Evolutionary conservation across 2,113 vertebrate genomes (phyloP).

Genomic region (Chascanopsetta lugubris): DNA sequence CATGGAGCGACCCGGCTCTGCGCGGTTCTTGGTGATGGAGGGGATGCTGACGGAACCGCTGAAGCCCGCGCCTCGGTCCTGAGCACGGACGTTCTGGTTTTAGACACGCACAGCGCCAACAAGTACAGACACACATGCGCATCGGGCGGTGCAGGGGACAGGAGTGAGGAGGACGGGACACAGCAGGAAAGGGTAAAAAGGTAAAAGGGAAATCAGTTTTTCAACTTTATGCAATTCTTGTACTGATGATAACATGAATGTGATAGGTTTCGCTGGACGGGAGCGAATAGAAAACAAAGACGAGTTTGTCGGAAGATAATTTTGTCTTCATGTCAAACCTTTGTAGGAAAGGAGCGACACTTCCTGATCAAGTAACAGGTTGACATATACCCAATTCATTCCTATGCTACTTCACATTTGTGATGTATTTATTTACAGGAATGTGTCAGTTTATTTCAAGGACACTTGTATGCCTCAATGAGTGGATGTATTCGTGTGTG

Average conservation of each 20-base stretch:
- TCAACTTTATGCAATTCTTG: no score
- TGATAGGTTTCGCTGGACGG: no score
- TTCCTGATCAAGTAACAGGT: background rate
- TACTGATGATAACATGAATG: no score
- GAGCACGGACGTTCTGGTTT: constrained; percentile 90
- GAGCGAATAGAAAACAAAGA: no score
- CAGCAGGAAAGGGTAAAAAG: no score
- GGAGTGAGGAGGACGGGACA: constrained; percentile 53
- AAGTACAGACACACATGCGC: constrained; percentile 11
- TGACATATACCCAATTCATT: background rate
- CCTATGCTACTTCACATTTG: background rate
- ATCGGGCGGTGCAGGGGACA: constrained; percentile 45
- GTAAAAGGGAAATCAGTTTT: no score
- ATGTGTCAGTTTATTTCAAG: background rate
- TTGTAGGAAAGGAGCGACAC: background rate
- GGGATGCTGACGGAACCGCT: constrained; percentile 98
- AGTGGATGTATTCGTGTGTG: background rate
- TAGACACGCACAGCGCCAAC: constrained; percentile 40
- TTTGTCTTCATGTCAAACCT: background rate
- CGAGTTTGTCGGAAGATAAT: no score
- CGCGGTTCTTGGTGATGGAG: constrained; percentile 92
- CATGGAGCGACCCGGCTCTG: constrained; percentile 95
- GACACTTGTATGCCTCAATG: background rate
- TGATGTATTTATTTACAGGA: background rate
- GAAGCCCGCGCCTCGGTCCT: constrained; percentile 93